Evolutionary conservation across 2,797 vertebrate genomes (phyloP), one percentile per base, ranked within the genome.

Genomic region (Valencia hispanica): DNA sequence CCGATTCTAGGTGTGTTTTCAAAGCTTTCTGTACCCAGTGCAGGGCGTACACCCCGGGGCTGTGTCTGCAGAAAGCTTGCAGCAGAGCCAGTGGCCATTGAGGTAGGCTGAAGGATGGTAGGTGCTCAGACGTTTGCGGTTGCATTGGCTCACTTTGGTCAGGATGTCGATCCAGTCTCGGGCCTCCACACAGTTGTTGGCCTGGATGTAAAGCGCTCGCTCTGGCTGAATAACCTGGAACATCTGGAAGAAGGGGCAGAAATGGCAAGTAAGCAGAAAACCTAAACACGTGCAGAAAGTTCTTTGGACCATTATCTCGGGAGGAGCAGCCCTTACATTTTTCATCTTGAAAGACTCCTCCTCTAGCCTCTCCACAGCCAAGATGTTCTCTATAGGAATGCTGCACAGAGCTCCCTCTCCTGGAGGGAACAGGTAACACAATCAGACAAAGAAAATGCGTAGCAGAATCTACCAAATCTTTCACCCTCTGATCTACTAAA

Each of bases 341-440:
- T 99, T 99, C 98, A 99, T 99, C 92, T 97, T 98, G 93, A 99
- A 99, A 61, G 98, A 99, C 91, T 99, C 97, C 84, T 99, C 98
- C 88, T 99, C 98, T 47, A 99, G 95, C 76, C 96, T 94, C 94
- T 99, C 98, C 70, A 99, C 98, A 3, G 98, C 98, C 91, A 99
- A 92, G 88, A 99, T 99, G 92, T 99, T 99, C 91, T 99, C 98
- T 78, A 99, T 98, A 68, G 98, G 97, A 91, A 99, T 99, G 92
- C 96, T 98, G 91, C 96, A 99, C 48, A 99, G 95, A 53, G 98
- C 96, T 32, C 95, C 95, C 92, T 99, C 98, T 84, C 96, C 98
- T 99, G 93, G 73, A 91, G 34, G 74, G 3, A 79, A 73, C 74
- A 27, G 14, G 53, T 10, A 75, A 79, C 70, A 87, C 39, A 65